phyloP scores from a whole-genome alignment of 2,113 vertebrate genomes.

The Apteryx owenii region DNA sequence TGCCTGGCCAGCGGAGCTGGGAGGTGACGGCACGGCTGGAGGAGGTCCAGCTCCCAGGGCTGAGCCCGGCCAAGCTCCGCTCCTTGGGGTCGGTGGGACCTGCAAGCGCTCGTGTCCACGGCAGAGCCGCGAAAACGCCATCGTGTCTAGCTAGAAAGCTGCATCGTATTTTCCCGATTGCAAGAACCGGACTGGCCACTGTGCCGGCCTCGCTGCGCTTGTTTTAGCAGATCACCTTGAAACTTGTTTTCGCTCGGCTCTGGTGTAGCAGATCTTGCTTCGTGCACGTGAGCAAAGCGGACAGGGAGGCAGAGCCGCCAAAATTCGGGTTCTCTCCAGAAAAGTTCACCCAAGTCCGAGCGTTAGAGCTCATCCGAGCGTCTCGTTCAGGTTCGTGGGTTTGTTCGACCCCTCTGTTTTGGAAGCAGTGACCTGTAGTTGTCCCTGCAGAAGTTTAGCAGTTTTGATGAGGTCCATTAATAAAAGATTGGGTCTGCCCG shows the following conservation, averaged over 20 bases:
- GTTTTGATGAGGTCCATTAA: fast-evolving
- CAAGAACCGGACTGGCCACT: too few species aligned
- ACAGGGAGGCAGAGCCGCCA: neutral
- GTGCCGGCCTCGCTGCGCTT: too few species aligned
- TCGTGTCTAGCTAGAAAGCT: too few species aligned
- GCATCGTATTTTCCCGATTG: too few species aligned
- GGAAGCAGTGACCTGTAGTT: fast-evolving
- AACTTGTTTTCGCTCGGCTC: too few species aligned
- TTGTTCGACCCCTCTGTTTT: neutral
- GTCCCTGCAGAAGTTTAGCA: fast-evolving
- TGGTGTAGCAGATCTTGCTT: neutral
- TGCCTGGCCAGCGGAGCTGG: too few species aligned
- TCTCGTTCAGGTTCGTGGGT: fast-evolving
- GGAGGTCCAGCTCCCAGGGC: too few species aligned
- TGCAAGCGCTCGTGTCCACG: too few species aligned
- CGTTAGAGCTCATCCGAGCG: fast-evolving
- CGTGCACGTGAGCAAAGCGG: fast-evolving
- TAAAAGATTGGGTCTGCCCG: fast-evolving
- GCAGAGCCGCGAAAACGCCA: too few species aligned
- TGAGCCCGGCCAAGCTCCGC: too few species aligned
- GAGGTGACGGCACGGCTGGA: too few species aligned
- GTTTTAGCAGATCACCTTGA: neutral
- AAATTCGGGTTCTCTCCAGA: neutral
- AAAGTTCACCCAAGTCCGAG: neutral
- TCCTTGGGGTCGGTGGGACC: too few species aligned